Evolutionary conservation across 64 coral and sea anemone genomes (phyloP), one percentile per base, ranked within the genome.

Genomic region (Montipora cactus): DNA sequence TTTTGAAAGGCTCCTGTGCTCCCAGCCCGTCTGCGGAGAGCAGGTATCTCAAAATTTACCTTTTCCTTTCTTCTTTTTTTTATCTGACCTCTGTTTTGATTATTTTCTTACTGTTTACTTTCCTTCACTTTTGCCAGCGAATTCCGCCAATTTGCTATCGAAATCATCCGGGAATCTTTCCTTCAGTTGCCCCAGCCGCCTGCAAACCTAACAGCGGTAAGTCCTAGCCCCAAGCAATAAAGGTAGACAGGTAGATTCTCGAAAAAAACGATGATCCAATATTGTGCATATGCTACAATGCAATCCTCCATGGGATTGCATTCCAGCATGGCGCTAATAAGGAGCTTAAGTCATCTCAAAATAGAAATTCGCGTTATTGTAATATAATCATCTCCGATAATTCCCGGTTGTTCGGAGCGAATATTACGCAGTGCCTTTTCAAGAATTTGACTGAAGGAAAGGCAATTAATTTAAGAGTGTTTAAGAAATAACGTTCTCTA

Each of bases 131-230:
- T 71, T 78, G 71, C 13, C 55, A 98, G 96, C 57, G 94, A 98
- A 77, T 98, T 95, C 52, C 91, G 97, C 19, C 94, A 98, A 49
- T 98, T 96, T 67, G 59, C 86, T n/a, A 62, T 98, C 69, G 92
- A 94, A 58, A 91, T 94, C 68, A 96, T 98, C 52, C 70, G 87
- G 57, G 94, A 98, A n/a, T 80, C 78, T 49, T 95, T 87, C 62
- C 72, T 98, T 28, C 69, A 91, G 49, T 64, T 98, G n/a, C 97
- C 97, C 45, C 94, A 94, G 22, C 89, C 88, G 69, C 97, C 94
- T 2, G 58, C 73, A 59, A 93, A 95, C 16, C 83, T 98, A 12
- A 94, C 88, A 78, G 59, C 92, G 92, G 97, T 98, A 92, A 86
- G 79, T 88, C 19, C 8, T 55, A 11, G 53, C 11, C 53, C 53